phyloP scores from a whole-genome alignment of 2,888 invertebrate genomes.

The Metallyticus violacea region DNA sequence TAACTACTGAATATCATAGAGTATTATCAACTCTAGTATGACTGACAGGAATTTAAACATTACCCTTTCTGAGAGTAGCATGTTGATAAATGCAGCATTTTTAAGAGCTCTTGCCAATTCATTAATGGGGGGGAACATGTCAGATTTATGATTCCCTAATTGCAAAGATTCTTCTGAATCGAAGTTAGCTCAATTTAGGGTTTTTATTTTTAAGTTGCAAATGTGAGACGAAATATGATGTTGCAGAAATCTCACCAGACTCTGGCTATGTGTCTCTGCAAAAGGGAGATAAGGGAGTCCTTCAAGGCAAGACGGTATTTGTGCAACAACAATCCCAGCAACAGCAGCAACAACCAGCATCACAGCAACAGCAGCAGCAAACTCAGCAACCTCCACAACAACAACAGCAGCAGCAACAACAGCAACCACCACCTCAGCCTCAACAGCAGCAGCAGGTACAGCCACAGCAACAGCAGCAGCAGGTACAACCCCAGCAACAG shows the following conservation, averaged over 20 bases:
- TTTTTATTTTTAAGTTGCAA: too few species aligned
- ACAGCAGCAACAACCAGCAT: slow-evolving; percentile 36
- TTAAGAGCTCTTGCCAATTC: too few species aligned
- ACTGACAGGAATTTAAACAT: too few species aligned
- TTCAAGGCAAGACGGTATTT: background rate
- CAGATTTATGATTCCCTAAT: too few species aligned
- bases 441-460: slow-evolving; percentile 48
- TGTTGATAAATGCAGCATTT: too few species aligned
- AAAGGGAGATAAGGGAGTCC: slow-evolving; percentile 29
- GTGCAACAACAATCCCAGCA: slow-evolving; percentile 36
- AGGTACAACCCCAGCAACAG: slow-evolving; percentile 50
- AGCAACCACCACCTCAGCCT: slow-evolving; percentile 46
- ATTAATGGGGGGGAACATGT: too few species aligned
- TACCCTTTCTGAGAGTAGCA: too few species aligned
- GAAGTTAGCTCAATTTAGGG: too few species aligned
- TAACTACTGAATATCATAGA: too few species aligned
- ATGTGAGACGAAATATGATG: background rate
- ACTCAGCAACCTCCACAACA: slow-evolving; percentile 54
- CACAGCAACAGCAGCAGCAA: slow-evolving; percentile 45
- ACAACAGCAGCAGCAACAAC: slow-evolving; percentile 52
- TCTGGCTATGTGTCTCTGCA: slow-evolving; percentile 42
- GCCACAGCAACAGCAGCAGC: background rate
- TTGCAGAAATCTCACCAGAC: slow-evolving; percentile 37
- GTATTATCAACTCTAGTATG: too few species aligned
- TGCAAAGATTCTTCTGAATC: too few species aligned